Conservation (phyloP, 2,797 vertebrate species). For the Parambassis ranga region DNA sequence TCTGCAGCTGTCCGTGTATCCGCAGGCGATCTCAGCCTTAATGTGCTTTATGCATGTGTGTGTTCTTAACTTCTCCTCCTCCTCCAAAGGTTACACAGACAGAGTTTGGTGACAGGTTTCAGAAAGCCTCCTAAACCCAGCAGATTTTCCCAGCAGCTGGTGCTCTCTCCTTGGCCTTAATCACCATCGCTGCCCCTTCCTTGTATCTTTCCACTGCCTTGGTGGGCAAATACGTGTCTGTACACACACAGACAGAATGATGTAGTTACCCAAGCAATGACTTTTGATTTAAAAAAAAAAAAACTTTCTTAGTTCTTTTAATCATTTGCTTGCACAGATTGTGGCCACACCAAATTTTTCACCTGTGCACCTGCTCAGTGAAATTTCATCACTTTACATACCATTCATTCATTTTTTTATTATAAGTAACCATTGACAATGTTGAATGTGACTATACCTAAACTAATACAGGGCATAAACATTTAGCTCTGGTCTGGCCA, state of each 20-base stretch:
- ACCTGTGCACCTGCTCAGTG: neutral
- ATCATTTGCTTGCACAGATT: neutral
- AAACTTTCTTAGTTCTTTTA: neutral
- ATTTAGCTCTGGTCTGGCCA: no score
- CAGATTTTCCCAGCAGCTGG: conserved; percentile 78
- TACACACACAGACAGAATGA: neutral
- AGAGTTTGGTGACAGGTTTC: conserved; percentile 70
- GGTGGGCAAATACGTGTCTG: neutral
- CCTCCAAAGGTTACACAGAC: conserved; percentile 62
- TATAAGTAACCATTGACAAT: no score
- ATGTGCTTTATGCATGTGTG: neutral
- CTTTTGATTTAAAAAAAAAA: no score
- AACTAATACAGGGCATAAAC: no score
- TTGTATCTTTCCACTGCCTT: conserved; percentile 25
- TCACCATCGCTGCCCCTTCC: conserved; percentile 41
- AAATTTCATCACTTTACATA: no score
- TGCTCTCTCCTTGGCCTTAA: conserved; percentile 68
- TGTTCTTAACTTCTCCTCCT: no score
- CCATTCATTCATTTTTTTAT: no score
- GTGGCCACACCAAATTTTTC: neutral
- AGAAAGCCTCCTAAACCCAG: conserved; percentile 73
- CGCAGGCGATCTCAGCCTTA: no score
- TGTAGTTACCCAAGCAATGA: conserved; percentile 9
- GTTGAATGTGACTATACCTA: no score
- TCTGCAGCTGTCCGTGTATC: no score